Base-by-base conservation (phyloP, 2,797 vertebrate genomes). In the Scolopax bukidnonensis region DNA sequence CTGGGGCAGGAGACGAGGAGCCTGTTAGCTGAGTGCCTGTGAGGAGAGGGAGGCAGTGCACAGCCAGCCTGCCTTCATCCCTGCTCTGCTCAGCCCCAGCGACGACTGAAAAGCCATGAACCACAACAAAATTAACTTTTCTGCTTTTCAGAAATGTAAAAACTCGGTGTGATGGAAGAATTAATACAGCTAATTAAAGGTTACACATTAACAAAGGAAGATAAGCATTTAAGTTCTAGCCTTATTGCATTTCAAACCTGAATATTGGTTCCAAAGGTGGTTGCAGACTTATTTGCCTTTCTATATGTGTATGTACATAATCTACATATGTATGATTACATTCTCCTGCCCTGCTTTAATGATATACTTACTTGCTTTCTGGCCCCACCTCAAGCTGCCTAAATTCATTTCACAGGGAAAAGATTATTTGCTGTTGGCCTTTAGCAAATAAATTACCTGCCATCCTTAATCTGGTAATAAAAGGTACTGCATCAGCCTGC, bases 141-240 rank as follows among this genome's bases (percentile, higher is more conserved):
- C 76, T 56, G 27, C 81, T 84, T 96, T 90, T 83, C 69, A 74
- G 56, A 96, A 91, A 85, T 43, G 53, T 76, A 80, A 85, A 89
- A 94, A 64, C 28, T 87, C 81, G 12, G 63, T 69, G 36, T 6
- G 4, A 51, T 10, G 53, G 74, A 78, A 56, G 91, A 87, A 94
- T 93, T 94, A 88, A 95, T 75, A 50, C 80, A 60, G 70, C 48
- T 93, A 84, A 93, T 84, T 92, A 93, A 91, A 89, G 47, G 75
- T 94, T 90, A 48, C 56, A 41, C n/a, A 43, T 79, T 80, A 86
- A 63, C 64, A 77, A 90, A 92, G 86, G 84, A 87, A 95, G 92
- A 96, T 95, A 95, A 94, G 77, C 25, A 10, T 67, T 41, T 93
- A 5, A 32, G 84, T 94, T 96, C 70, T 77, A 92, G 73, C 71